Base-by-base conservation (phyloP, 2,113 vertebrate genomes). In the Falco punctatus region DNA sequence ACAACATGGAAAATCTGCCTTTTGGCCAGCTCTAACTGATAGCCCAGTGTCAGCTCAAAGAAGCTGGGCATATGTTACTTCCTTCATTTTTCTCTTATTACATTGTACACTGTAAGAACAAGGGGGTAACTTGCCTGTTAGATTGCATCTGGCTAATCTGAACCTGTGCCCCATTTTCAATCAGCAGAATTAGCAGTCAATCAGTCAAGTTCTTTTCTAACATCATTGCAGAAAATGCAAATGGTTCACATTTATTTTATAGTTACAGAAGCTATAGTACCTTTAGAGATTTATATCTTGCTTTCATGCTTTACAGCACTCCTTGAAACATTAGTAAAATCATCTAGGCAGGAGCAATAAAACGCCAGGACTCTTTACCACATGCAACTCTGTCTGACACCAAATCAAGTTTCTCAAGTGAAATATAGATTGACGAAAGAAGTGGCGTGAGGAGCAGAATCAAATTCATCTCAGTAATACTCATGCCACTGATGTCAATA, bases 261-360 rank as follows among this genome's bases (percentile, higher is more conserved):
- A 71, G 75, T 58, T 86, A 78, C 32, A 93, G 70, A 57, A 95
- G 57, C 57, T 19, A 87, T 52, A 64, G 49, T 79, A 81, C 77
- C 82, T 92, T 93, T 64, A 86, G 71, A 87, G 82, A 96, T 96
- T 96, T 92, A 95, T 88, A 69, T 80, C 94, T 95, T 86, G 42
- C 90, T 89, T 95, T 94, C 75, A 44, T 93, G 92, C 87, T 94
- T 96, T 96, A 96, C 87, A 88, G 81, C 64, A 83, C 78, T 49
- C 94, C 73, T 91, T 82, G 92, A 97, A 97, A 95, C 79, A 96
- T 93, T 83, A 95, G 57, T 95, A 95, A 96, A 74, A 96, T 91
- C 94, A 86, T 28, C 64, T 79, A 97, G 80, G 83, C 71, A 97
- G 90, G 18, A 95, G 73, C 82, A 90, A 70, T 73, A 93, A 96